Percentiles rank a stretch among this genome's conserved stretches.
Conservation (phyloP, 64 coral and sea anemone species). For the Dendrophyllia cribrosa region DNA sequence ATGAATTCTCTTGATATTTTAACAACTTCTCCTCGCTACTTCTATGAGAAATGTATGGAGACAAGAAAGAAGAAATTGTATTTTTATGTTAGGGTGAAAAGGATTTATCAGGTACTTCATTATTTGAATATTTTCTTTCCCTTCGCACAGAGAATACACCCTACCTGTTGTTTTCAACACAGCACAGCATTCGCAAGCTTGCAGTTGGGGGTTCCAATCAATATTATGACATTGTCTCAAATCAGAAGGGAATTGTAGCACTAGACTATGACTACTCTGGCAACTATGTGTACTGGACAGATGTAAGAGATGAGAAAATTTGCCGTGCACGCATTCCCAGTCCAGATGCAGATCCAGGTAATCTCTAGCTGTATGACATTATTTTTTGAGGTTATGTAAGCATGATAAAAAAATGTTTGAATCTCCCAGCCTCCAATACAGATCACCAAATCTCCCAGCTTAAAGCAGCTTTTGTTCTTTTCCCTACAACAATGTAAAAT, state of each 20-base stretch:
- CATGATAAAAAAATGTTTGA: too few relatives aligned
- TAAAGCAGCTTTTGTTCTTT: too few relatives aligned
- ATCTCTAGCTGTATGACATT: not conserved
- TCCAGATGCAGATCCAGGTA: not conserved
- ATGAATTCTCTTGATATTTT: too few relatives aligned
- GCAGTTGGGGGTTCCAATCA: slow-evolving; percentile 10
- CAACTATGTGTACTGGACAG: slow-evolving; percentile 81
- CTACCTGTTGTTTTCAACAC: slow-evolving; percentile 76
- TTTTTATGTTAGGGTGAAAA: not conserved
- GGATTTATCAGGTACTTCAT: not conserved
- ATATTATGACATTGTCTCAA: slow-evolving; percentile 15
- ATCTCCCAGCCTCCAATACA: too few relatives aligned
- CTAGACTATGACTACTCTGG: slow-evolving; percentile 74
- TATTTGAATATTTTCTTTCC: not conserved
- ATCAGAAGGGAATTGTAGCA: slow-evolving; percentile 59
- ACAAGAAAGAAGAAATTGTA: too few relatives aligned
- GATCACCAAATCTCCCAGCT: too few relatives aligned
- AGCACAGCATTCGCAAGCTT: slow-evolving; percentile 70
- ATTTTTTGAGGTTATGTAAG: too few relatives aligned
- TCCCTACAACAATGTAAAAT: too few relatives aligned
- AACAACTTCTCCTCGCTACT: too few relatives aligned
- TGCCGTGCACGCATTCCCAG: slow-evolving; percentile 47
- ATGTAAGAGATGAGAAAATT: slow-evolving; percentile 65
- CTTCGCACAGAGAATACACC: slow-evolving; percentile 40
- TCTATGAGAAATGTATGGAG: too few relatives aligned